Base-by-base conservation (phyloP, 2,888 invertebrate genomes). In the Diarsia rubi region DNA sequence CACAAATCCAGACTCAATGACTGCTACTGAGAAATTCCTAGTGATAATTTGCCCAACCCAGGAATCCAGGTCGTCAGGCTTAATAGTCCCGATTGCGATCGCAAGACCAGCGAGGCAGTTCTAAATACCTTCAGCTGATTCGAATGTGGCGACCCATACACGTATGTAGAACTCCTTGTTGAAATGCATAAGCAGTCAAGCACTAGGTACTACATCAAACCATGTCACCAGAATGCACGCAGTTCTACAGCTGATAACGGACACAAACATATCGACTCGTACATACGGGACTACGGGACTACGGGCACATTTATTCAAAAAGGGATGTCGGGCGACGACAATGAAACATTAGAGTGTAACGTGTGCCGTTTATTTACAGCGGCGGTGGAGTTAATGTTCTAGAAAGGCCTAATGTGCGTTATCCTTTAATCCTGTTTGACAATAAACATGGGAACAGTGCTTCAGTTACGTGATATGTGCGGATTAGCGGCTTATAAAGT, bases 381-480 rank as follows among this genome's bases (percentile, higher is more conserved):
- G 85, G 90, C 87, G 90, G 90, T 87, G 82, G 88, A 91, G 92
- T 93, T 93, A 93, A 94, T 94, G 93, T 93, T 90, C 89, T 90
- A 91, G 92, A 93, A 92, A 91, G 91, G 91, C 92, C 90, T 92
- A 91, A 93, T 93, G 90, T 90, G 90, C 86, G 89, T 91, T 91
- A 92, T 92, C 92, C 92, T 91, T 91, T 92, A 93, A 94, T 93
- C 93, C 92, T 89, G 88, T 92, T 91, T 90, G 91, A 92, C 90
- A 93, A 93, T 94, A 93, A 93, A 93, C 92, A 91, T 88, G 90
- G 88, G 80, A 89, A 86, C 88, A 84, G 87, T 82, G 87, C 88
- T 87, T 83, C 69, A 85, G 88, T 81, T 77, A 88, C 86, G 89
- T 88, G 88, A 91, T 91, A 90, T 89, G 89, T 86, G 79, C 78